These are phyloP conservation scores for Zootermopsis nevadensis DNA, from an alignment of 2,888 invertebrate genomes.

Conservation along the genomic window DNA sequence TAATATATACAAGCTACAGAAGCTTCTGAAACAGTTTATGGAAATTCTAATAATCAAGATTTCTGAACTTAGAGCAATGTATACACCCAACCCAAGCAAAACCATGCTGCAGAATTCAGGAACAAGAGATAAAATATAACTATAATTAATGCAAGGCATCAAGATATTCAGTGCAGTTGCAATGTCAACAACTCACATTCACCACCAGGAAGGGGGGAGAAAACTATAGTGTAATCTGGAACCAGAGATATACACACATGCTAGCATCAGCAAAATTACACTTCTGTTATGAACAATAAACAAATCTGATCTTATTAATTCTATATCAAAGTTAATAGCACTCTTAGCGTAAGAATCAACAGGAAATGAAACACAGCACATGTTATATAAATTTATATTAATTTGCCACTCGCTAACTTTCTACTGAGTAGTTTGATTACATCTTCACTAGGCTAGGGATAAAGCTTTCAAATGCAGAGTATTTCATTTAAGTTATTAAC, in stretches of 20 bases:
- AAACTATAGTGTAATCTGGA: slow-evolving; percentile 48
- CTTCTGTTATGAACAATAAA: background rate
- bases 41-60: background rate
- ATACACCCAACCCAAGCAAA: background rate
- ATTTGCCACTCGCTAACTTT: slow-evolving; percentile 43
- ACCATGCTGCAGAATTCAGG: background rate
- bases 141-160: slow-evolving; percentile 6
- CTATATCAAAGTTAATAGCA: background rate
- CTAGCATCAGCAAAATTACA: slow-evolving; percentile 29
- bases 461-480: background rate
- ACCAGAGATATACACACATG: slow-evolving; percentile 47
- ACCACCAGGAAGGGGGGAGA: slow-evolving; percentile 44
- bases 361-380: background rate
- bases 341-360: background rate
- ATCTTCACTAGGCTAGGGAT: background rate
- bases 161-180: slow-evolving; percentile 27
- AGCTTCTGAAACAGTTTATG: background rate
- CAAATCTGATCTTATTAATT: background rate
- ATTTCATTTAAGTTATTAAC: background rate
- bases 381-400: background rate
- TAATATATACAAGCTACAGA: too few relatives aligned
- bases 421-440: background rate
- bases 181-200: slow-evolving; percentile 45
- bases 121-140: background rate
- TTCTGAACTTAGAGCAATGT: background rate